These are phyloP conservation scores for Nyctereutes procyonoides DNA, from an alignment of 2,113 vertebrate species.

Conservation along the genomic window DNA sequence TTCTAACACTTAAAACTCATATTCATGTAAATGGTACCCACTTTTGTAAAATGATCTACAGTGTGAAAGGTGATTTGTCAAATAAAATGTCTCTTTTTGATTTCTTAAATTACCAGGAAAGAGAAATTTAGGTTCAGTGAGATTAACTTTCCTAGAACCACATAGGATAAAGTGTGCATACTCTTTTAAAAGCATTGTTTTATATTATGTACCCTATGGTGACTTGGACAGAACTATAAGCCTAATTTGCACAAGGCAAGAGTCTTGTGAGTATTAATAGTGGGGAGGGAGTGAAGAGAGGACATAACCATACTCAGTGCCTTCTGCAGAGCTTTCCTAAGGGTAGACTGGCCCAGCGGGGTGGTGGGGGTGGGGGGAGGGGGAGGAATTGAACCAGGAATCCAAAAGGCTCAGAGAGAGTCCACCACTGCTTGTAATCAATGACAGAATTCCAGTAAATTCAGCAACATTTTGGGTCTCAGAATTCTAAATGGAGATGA, in stretches of 20 bases:
- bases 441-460: background rate
- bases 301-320: background rate
- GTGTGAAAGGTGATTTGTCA: background rate
- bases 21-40: background rate
- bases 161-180: background rate
- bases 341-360: no score
- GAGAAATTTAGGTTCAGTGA: background rate
- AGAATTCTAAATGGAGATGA: background rate
- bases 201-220: background rate
- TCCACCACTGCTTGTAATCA: rapidly evolving
- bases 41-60: background rate
- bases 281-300: background rate
- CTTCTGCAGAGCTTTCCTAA: background rate
- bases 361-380: rapidly evolving
- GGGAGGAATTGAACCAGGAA: no score
- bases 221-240: background rate
- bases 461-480: background rate
- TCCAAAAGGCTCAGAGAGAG: background rate
- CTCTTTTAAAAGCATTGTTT: background rate
- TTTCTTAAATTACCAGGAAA: background rate
- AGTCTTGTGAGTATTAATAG: background rate
- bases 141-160: background rate
- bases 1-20: background rate
- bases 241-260: background rate
- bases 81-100: background rate